Evolutionary conservation across 1,140 invertebrate genomes (phyloP).

Genomic region (Penaeus japonicus): DNA sequence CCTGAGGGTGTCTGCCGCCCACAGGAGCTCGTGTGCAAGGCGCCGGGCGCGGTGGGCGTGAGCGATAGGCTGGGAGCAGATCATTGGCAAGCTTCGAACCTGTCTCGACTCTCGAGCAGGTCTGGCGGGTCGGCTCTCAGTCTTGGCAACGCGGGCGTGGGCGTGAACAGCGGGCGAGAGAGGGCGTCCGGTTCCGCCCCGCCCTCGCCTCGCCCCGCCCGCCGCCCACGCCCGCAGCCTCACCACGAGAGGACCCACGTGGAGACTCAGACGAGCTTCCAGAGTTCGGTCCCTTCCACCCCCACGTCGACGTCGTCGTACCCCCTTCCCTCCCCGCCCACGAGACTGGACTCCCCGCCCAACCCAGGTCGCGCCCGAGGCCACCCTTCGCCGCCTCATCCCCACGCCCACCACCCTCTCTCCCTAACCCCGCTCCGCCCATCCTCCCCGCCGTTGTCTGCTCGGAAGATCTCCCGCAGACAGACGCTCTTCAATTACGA

Average conservation of each 20-base stretch:
- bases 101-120: too few species aligned
- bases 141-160: too few species aligned
- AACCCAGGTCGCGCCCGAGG: not conserved
- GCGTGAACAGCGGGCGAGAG: too few species aligned
- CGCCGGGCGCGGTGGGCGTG: too few species aligned
- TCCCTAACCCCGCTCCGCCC: not conserved
- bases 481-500: conserved; percentile 47
- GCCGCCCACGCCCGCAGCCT: conserved; percentile 19
- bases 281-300: not conserved
- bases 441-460: conserved; percentile 1
- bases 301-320: not conserved
- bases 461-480: conserved; percentile 43
- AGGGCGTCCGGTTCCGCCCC: not conserved
- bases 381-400: not conserved
- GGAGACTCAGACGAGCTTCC: conserved; percentile 40
- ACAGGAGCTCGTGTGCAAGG: too few species aligned
- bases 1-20: too few species aligned
- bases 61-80: too few species aligned
- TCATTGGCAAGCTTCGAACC: too few species aligned
- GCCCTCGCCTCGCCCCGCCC: not conserved
- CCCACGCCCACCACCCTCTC: not conserved
- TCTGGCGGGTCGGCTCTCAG: too few species aligned
- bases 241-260: conserved; percentile 25
- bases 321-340: not conserved
- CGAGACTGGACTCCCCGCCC: not conserved